These are phyloP conservation scores for Strigamia crassipes DNA, from an alignment of 2,888 invertebrate genomes.

Conservation along the genomic window DNA sequence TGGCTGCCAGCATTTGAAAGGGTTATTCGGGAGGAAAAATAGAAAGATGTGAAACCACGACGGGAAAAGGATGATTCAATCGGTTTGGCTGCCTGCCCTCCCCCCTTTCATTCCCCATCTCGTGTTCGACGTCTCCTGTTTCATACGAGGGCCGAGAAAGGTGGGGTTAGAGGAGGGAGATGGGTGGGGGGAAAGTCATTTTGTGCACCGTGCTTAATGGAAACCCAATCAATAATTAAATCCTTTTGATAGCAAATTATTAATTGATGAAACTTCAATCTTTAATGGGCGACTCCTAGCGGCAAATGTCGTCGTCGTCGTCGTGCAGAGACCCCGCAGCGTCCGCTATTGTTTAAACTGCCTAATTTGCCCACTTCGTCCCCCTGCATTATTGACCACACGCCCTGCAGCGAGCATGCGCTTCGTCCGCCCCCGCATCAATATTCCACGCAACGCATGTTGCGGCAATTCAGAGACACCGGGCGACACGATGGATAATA, in stretches of 20 bases:
- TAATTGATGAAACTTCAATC: conserved; percentile 41
- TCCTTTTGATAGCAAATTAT: conserved; percentile 42
- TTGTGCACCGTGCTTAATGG: conserved; percentile 37
- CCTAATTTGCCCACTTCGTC: conserved; percentile 36
- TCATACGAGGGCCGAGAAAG: conserved; percentile 1
- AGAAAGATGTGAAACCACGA: background rate
- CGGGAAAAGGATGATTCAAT: background rate
- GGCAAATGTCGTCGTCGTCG: conserved; percentile 14
- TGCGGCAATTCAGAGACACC: background rate
- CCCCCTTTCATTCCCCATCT: conserved; percentile 7
- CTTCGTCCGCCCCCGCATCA: conserved; percentile 1
- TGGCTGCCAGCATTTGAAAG: background rate
- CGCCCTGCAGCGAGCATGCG: background rate
- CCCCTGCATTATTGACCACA: conserved; percentile 24
- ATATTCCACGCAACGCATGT: conserved; percentile 7
- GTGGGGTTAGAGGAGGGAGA: conserved; percentile 1
- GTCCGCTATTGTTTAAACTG: conserved; percentile 39
- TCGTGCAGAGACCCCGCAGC: conserved; percentile 3
- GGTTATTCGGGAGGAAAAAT: background rate
- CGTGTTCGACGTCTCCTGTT: conserved; percentile 1
- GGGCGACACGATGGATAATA: background rate
- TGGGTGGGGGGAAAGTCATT: conserved; percentile 30
- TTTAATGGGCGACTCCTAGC: conserved; percentile 19
- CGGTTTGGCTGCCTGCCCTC: background rate
- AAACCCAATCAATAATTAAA: conserved; percentile 43